phyloP scores from a whole-genome alignment of 2,888 invertebrate genomes.

The Mystacides longicornis region DNA sequence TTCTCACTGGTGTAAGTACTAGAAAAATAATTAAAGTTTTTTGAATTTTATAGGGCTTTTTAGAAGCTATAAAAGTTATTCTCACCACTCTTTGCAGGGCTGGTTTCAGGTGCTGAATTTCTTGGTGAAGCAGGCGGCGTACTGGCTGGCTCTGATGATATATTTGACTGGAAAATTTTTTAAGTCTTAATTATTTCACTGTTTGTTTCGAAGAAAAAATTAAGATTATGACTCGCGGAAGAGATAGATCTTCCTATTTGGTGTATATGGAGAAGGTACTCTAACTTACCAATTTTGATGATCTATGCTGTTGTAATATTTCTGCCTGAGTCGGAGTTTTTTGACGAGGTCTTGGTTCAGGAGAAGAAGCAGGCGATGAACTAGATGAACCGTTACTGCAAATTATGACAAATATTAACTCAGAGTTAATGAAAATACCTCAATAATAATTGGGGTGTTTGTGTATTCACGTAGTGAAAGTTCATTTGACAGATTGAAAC shows the following conservation, averaged over 20 bases:
- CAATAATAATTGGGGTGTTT: no score
- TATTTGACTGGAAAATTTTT: conserved; percentile 15
- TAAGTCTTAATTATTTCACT: neutral
- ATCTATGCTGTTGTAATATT: conserved; percentile 39
- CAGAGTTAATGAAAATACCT: neutral
- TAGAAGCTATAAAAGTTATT: no score
- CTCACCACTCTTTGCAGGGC: conserved; percentile 19
- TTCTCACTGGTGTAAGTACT: no score
- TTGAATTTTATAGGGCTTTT: no score
- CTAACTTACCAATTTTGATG: conserved; percentile 19
- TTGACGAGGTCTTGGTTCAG: conserved; percentile 36
- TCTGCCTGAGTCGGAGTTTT: conserved; percentile 40
- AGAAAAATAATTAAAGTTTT: no score
- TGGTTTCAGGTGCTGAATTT: conserved; percentile 14
- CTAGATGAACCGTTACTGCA: conserved; percentile 40
- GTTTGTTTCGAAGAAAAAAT: neutral
- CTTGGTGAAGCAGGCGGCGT: conserved; percentile 26
- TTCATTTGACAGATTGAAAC: no score
- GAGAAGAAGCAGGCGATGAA: conserved; percentile 39
- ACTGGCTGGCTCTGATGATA: conserved; percentile 20
- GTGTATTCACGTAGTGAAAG: no score
- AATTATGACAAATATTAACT: neutral
- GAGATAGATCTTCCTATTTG: neutral
- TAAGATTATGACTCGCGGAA: neutral
- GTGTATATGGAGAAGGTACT: neutral